Base-by-base conservation (phyloP, 2,888 invertebrate species). In the Cosmia trapezina region DNA sequence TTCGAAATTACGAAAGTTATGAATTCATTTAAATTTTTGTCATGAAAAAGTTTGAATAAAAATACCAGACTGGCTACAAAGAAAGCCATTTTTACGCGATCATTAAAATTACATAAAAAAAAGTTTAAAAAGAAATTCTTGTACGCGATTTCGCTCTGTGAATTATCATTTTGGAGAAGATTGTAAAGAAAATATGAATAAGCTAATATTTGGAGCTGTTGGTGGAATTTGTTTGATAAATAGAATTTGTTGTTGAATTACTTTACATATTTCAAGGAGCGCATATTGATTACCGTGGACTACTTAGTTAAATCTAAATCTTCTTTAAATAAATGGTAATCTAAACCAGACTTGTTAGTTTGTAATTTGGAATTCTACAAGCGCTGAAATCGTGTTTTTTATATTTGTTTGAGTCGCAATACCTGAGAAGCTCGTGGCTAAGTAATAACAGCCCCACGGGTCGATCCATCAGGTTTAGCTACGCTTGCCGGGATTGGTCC, bases 101-200 rank as follows among this genome's bases (percentile, higher is more conserved):
- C 76, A 70, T 76, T 78, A 70, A 76, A 70, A 78, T 70, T 28
- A 62, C 64, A 62, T 63, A 59, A 65, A 57, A 63, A 67, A 65
- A 59, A n/a, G 54, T 66, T 4, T 33, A 1, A 43, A 49, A 64
- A 45, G 37, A 59, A 43, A 22, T 71, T 70, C 59, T 57, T 77
- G 71, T 71, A 45, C 61, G 43, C 47, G 22, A 67, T 49, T 43
- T 64, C 14, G 4, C 37, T 54, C 28, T 54, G 53, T 22, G 41
- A 28, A 19, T 45, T 62, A 62, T 41, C 53, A 37, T 53, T 19
- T 67, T 65, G 12, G 28, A 60, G 33, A 70, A 83, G 60, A 78
- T 73, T 49, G n/a, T 11, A 14, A 78, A 43, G 51, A 78, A 72
- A 66, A 66, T 63, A 17, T 37, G 41, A 60, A 64, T 49, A 41